Evolutionary conservation across 2,113 vertebrate species (phyloP).

Genomic region (Cyrtonyx montezumae): DNA sequence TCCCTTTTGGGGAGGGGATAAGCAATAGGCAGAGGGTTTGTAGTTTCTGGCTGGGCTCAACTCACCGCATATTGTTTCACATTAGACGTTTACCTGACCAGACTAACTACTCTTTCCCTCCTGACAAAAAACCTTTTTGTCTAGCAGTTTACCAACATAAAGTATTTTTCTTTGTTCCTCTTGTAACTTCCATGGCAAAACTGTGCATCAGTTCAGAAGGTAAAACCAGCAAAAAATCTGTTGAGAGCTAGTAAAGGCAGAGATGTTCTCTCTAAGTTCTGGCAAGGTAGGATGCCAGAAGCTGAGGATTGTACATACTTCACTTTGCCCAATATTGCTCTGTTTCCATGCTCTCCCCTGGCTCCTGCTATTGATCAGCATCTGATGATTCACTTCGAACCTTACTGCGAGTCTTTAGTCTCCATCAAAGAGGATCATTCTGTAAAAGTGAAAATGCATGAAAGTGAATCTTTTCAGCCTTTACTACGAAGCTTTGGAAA

Average conservation of each 20-base stretch:
- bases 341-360: neutral
- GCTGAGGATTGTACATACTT: neutral
- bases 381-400: neutral
- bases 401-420: neutral
- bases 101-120: neutral
- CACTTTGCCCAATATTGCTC: neutral
- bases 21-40: neutral
- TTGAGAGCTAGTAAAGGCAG: neutral
- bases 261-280: neutral
- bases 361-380: neutral
- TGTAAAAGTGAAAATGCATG: neutral
- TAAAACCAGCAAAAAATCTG: neutral
- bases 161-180: neutral
- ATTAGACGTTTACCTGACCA: rapidly evolving
- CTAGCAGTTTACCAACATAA: neutral
- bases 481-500: neutral
- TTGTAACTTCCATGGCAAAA: neutral
- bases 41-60: neutral
- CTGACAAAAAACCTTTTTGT: neutral
- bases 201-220: neutral
- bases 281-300: neutral
- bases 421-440: neutral
- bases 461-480: neutral
- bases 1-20: neutral
- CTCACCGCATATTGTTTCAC: neutral